Base-by-base conservation (phyloP, 2,888 invertebrate species). In the Teinopalpus imperialis region DNA sequence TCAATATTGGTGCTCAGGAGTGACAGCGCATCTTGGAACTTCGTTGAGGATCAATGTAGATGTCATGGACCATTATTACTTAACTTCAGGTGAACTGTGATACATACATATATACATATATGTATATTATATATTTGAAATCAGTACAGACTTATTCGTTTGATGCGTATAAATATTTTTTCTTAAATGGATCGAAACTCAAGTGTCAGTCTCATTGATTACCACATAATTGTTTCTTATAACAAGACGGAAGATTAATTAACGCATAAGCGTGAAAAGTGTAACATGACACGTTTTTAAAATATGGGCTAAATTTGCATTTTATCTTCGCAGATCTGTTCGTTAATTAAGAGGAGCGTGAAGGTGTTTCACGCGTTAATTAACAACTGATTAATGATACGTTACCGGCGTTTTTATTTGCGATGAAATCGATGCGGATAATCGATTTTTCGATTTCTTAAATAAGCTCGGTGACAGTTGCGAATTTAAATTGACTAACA, bases 291-390 rank as follows among this genome's bases (percentile, higher is more conserved):
- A 35, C 8, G n/a, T 12, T 21, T 14, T 27, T 26, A 42, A 16
- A 6, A 31, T 26, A 35, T 27, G 43, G 8, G 13, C 30, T 30
- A 67, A 69, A 80, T 75, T 80, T 69, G 64, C 78, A 76, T 79
- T 61, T 76, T 73, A 81, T 82, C 80, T 72, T 65, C 65, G 66
- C 60, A 63, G 66, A 81, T 82, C 78, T 74, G 67, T 56, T 50
- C 57, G 62, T 77, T 81, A 85, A 82, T 81, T 83, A 78, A 70
- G 72, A 69, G 70, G 61, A 71, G 69, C 71, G 74, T 66, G 72
- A 75, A 76, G 72, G 66, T 66, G 66, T 71, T 72, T 67, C 66
- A 63, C 59, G 63, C 63, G 59, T 77, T 83, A 81, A 83, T 85
- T 85, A 83, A 61, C 49, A 52, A 57, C 67, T 85, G 86, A 87